These are phyloP conservation scores for Enteromius viviparus DNA, from an alignment of 2,797 vertebrate species.

Conservation along the genomic window DNA sequence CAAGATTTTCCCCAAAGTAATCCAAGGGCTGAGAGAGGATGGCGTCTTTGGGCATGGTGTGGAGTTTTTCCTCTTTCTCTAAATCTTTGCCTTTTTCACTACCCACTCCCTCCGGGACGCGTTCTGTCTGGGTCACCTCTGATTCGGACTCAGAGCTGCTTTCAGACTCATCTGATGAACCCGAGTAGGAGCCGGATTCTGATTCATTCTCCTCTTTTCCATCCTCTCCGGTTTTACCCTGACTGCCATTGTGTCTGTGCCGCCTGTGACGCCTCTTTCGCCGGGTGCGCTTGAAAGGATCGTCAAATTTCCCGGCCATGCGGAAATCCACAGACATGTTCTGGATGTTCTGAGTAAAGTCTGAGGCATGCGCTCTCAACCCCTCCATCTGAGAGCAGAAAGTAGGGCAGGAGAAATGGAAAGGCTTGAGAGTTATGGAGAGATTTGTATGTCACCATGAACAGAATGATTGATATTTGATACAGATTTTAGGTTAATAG, in stretches of 20 bases:
- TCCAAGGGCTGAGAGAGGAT: conserved; percentile 79
- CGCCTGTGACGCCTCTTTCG: conserved; percentile 70
- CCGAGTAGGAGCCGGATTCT: conserved; percentile 67
- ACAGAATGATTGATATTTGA: conserved; percentile 36
- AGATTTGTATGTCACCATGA: conserved; percentile 47
- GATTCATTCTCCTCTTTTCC: conserved; percentile 59
- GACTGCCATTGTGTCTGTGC: conserved; percentile 60
- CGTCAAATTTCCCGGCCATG: conserved; percentile 77
- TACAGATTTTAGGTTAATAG: conserved; percentile 30
- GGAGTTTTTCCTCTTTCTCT: conserved; percentile 53
- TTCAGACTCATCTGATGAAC: conserved; percentile 66
- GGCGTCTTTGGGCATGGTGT: conserved; percentile 43
- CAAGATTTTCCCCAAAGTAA: conserved; percentile 88
- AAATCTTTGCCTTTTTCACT: neutral
- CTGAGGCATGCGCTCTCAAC: conserved; percentile 86
- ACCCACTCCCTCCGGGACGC: conserved; percentile 64
- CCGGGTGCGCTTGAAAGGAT: conserved; percentile 74
- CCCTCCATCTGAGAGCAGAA: conserved; percentile 84
- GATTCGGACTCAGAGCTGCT: conserved; percentile 74
- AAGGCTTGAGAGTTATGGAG: conserved; percentile 48
- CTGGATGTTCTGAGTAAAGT: conserved; percentile 89
- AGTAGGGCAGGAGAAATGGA: conserved; percentile 39
- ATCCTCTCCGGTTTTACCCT: conserved; percentile 54
- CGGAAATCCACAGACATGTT: conserved; percentile 82
- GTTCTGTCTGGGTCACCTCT: conserved; percentile 74